These are phyloP conservation scores for Spea hammondii DNA, from an alignment of 2,797 vertebrate genomes.

Conservation along the genomic window DNA sequence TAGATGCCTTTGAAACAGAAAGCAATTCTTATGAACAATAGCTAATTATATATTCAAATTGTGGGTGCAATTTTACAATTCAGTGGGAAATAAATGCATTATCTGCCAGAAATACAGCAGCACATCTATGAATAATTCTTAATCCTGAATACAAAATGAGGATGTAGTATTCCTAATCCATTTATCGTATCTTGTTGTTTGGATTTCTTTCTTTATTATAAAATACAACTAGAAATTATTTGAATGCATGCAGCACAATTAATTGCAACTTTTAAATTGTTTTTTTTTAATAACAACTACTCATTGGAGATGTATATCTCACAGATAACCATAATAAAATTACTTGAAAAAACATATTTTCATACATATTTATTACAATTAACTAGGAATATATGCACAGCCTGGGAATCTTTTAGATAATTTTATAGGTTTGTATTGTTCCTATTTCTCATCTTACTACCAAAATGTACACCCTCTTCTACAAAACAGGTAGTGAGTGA, in stretches of 20 bases:
- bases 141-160: constrained; percentile 58
- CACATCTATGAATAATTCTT: constrained; percentile 61
- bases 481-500: no score
- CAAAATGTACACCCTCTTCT: no score
- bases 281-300: not conserved
- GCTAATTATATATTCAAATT: constrained; percentile 58
- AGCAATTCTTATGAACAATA: constrained; percentile 61
- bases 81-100: constrained; percentile 60
- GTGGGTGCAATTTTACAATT: constrained; percentile 57
- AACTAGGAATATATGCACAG: no score
- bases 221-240: constrained; percentile 42
- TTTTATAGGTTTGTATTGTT: no score
- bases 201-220: constrained; percentile 55
- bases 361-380: no score
- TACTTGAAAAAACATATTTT: no score
- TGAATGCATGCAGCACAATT: constrained; percentile 40
- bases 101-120: constrained; percentile 60
- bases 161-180: constrained; percentile 57
- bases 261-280: constrained; percentile 17
- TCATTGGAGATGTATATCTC: no score
- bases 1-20: constrained; percentile 57
- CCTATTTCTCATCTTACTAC: no score
- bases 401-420: no score
- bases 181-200: constrained; percentile 55
- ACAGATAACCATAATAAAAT: no score